phyloP scores from a whole-genome alignment of 2,113 vertebrate species.

The Chloropsis hardwickii region DNA sequence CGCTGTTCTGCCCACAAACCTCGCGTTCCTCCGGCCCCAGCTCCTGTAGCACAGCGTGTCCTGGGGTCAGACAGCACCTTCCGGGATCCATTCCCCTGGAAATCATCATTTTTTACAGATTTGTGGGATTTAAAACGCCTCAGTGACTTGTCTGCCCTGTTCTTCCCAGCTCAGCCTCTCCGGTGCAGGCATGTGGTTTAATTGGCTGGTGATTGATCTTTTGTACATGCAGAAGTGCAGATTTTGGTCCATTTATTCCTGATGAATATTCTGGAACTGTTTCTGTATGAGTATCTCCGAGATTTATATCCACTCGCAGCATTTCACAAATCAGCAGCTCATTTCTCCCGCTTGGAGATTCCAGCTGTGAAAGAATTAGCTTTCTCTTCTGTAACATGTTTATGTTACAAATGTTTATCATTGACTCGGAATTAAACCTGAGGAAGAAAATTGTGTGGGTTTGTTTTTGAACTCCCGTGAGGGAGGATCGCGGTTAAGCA shows the following conservation, averaged over 20 bases:
- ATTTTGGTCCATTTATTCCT: neutral
- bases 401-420: neutral
- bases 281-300: neutral
- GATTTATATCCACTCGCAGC: neutral
- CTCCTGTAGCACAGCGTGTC: neutral
- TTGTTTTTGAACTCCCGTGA: neutral
- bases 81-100: neutral
- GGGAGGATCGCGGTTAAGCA: neutral
- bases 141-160: rapidly evolving
- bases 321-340: neutral
- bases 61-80: neutral
- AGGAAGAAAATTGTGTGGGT: neutral
- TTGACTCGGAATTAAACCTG: neutral
- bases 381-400: neutral
- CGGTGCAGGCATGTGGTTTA: neutral
- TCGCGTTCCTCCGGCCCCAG: neutral
- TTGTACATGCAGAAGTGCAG: neutral
- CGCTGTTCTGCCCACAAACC: neutral
- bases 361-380: neutral
- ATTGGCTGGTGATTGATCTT: neutral
- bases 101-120: neutral
- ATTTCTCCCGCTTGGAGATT: neutral
- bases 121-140: neutral
- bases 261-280: neutral
- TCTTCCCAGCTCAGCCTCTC: neutral